A percentile compares a stretch with the other conserved stretches of the same genome.
Evolutionary conservation across 2,888 invertebrate species (phyloP).

Genomic region (Pardosa pseudoannulata): DNA sequence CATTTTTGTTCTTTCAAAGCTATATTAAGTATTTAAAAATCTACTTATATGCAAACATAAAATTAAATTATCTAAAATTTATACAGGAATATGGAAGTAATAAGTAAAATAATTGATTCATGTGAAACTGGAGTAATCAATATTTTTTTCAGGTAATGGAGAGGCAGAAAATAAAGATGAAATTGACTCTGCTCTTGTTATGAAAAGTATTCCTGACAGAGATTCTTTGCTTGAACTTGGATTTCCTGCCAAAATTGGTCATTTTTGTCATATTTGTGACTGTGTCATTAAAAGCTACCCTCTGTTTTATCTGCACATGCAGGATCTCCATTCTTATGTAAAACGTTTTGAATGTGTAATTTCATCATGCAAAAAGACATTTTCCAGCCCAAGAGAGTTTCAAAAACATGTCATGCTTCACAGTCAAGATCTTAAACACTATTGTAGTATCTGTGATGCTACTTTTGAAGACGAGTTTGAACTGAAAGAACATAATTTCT

Average conservation of each 20-base stretch:
- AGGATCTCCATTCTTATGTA: conserved; percentile 46
- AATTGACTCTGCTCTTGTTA: neutral
- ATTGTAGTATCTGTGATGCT: conserved; percentile 72
- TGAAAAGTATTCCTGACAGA: conserved; percentile 20
- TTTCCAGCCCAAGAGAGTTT: conserved; percentile 32
- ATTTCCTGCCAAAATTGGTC: conserved; percentile 42
- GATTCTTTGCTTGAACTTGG: conserved; percentile 16
- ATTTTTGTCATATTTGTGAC: conserved; percentile 54
- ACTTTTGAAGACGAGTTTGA: conserved; percentile 71
- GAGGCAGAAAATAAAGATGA: conserved; percentile 1
- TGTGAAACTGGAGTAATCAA: no score
- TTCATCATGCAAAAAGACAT: conserved; percentile 30
- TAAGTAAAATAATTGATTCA: no score
- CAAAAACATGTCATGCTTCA: conserved; percentile 33
- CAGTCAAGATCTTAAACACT: conserved; percentile 33
- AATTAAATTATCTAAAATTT: no score
- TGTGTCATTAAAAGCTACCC: conserved; percentile 45
- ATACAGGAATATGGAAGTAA: no score
- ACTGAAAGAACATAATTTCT: conserved; percentile 71
- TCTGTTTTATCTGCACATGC: conserved; percentile 60
- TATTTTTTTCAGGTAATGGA: conserved; percentile 17
- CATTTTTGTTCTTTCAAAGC: no score
- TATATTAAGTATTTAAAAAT: no score
- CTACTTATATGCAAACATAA: no score
- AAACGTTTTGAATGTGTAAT: conserved; percentile 48